phyloP scores from a whole-genome alignment of 2,797 vertebrate genomes.

The Synaphobranchus kaupii region DNA sequence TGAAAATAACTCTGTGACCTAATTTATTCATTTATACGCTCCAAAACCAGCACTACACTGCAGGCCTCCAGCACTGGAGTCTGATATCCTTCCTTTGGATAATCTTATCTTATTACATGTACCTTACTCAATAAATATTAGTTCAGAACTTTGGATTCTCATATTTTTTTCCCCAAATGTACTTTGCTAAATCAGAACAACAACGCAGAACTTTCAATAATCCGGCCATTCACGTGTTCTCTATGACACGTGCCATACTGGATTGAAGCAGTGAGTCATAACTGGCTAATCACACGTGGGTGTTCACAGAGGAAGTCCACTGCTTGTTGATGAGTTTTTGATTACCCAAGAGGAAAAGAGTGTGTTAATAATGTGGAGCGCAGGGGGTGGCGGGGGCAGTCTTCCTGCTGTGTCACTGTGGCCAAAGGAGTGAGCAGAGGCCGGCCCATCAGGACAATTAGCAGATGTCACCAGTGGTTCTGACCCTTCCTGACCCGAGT shows the following conservation, averaged over 20 bases:
- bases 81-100: too few species aligned
- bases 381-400: constrained; percentile 32
- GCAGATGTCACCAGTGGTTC: constrained; percentile 67
- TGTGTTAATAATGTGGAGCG: not conserved
- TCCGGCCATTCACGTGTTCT: too few species aligned
- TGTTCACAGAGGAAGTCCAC: not conserved
- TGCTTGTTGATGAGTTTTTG: not conserved
- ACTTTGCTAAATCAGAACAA: too few species aligned
- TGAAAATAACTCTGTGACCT: too few species aligned
- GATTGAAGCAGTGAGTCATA: not conserved
- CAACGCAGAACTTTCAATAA: too few species aligned
- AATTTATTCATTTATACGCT: too few species aligned
- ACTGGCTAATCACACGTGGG: not conserved
- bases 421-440: constrained; percentile 52
- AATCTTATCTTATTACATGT: not conserved
- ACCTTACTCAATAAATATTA: not conserved
- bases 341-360: not conserved
- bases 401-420: constrained; percentile 56
- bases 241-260: not conserved
- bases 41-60: too few species aligned
- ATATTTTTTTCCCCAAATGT: too few species aligned
- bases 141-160: too few species aligned
- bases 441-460: constrained; percentile 72
- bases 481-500: constrained; percentile 70
- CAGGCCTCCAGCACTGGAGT: too few species aligned